Evolutionary conservation across 2,113 vertebrate genomes (phyloP), one percentile per base, ranked within the genome.

Genomic region (Triplophysa tibetana): DNA sequence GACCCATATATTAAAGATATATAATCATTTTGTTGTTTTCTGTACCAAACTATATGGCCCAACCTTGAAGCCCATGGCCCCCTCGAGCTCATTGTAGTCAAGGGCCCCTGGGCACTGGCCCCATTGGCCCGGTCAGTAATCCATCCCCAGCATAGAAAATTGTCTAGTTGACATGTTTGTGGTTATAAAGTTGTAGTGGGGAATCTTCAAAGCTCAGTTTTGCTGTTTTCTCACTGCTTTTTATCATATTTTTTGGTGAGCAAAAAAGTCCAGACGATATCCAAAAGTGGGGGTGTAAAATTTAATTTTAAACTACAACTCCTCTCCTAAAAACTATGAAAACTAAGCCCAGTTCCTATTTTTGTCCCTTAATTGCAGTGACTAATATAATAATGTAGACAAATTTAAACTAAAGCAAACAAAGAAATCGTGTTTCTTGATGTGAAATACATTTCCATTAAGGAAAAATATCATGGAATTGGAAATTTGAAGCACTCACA

Each of bases 161-260:
- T 60, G 33, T n/a, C 58, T 19, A 38, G 33, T 38, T 60, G n/a
- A 60, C 58, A 73, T 60, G 56, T 38, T 10, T 72, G 67, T 70
- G 48, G 68, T 54, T 24, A 23, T 72, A 58, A 10, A 64, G 6
- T 76, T 60, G 24, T 63, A 64, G 61, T 26, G 73, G 73, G 9
- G n/a, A 29, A 29, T 5, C 38, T 70, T 72, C 29, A 21, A 45
- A 74, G 54, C 38, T 45, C 33, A 75, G 17, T 12, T 33, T 12
- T 62, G 72, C 41, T 52, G 73, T 64, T 76, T 64, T 38, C 73
- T 75, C 73, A 74, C 14, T 19, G 41, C 21, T 26, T 74, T 61
- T 75, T 75, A 29, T 63, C 60, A 45, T 33, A 38, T 8, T 75
- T 33, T 63, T 23, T 56, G 54, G 33, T 60, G 29, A 61, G 56